Evolutionary conservation across 2,888 invertebrate species (phyloP), one percentile per base, ranked within the genome.

Genomic region (Prionchulus punctatus): DNA sequence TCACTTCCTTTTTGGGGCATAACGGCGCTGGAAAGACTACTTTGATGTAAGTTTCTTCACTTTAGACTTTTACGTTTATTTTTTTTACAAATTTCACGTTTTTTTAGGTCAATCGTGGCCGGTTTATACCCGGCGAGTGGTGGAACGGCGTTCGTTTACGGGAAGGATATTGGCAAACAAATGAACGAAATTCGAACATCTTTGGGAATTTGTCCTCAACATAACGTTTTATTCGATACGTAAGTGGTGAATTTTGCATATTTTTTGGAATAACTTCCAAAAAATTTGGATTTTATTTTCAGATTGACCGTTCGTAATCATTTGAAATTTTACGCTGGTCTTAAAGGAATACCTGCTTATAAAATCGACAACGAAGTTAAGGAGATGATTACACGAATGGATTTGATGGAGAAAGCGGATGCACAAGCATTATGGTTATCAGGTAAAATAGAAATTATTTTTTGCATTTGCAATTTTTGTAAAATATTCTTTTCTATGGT

Each of bases 11-110:
- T 60, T 74, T 90, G 26, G 89, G 89, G 0, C 83, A 89, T 62
- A 90, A 90, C 65, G 89, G 90, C 0, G 89, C 90, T 1, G 90
- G 90, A 12, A 90, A 90, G 73, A 89, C 88, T 23, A 90, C 90
- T 0, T 82, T 89, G 0, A 86, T 88, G 86, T 86, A 62, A 63
- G 69, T 64, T 4, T 54, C n/a, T n/a, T n/a, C n/a, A n/a, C n/a
- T n/a, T n/a, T n/a, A 61, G 25, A 12, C 7, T 21, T 36, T 7
- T n/a, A 30, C 7, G 36, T 18, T 36, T 36, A 12, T 36, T 18
- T 12, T 36, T 18, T 7, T 12, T 36, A 36, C 36, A 36, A 36
- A 36, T 36, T 7, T 12, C 36, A 36, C 7, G 36, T 51, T 21
- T 15, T 58, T 65, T 4, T 55, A 67, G 66, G 61, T 68, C 68